Evolutionary conservation across 2,113 vertebrate species (phyloP), one percentile per base, ranked within the genome.

Genomic region (Motacilla alba): DNA sequence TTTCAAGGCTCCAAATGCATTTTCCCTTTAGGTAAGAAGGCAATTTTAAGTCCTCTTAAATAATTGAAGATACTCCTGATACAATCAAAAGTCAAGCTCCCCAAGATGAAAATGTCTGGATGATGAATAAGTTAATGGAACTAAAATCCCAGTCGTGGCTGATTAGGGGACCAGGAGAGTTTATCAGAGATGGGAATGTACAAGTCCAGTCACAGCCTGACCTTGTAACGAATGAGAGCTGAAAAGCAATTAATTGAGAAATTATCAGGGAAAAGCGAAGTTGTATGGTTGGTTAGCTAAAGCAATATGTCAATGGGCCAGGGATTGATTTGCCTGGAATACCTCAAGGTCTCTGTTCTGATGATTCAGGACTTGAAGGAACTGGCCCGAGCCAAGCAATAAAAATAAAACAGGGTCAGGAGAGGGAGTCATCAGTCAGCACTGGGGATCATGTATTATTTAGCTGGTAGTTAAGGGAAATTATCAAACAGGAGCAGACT

Each of bases 211-310:
- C 98, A 97, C 96, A 96, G 96, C 50, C 93, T 97, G 98, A 98
- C 98, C 98, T 98, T 98, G 98, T 98, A 98, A 98, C 97, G 95
- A 98, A 98, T 98, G 98, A 97, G 97, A 98, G 95, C 97, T 98
- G 98, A 98, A 98, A 98, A 98, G 98, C 98, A 98, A 99, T 98
- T 99, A 98, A 98, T 97, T 95, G 98, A 97, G 98, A 98, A 98
- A 98, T 98, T 98, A 98, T 98, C 97, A 97, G 97, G 97, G 97
- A 97, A 97, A 96, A 98, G 97, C 17, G 73, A 98, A 97, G 97
- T 95, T 98, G 98, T 98, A 98, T 98, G 98, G 97, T 98, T 98
- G 98, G 98, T 97, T 98, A 98, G 98, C 97, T 98, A 98, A 98
- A 98, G 98, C 98, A 98, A 97, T 98, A 98, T 98, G 98, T 98